phyloP scores from a whole-genome alignment of 2,888 invertebrate species.

The Diadromus collaris region DNA sequence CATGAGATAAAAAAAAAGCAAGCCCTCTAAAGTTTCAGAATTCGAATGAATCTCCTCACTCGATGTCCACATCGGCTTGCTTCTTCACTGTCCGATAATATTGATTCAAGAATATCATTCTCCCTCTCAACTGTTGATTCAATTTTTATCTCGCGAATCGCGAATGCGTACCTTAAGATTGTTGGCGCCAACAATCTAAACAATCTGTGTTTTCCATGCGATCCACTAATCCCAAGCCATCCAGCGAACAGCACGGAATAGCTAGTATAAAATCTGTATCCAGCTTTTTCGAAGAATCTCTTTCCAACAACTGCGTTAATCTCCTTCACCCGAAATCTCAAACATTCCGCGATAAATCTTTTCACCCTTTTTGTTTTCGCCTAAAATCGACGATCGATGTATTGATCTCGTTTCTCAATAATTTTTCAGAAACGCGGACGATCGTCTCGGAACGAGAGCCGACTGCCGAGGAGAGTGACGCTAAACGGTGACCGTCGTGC shows the following conservation, averaged over 20 bases:
- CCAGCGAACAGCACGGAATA: too few species aligned
- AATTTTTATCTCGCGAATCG: not conserved
- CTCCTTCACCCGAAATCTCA: not conserved
- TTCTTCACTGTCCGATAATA: not conserved
- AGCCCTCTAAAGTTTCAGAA: not conserved
- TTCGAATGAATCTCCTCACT: not conserved
- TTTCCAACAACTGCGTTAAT: too few species aligned
- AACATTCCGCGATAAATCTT: not conserved
- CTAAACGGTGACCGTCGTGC: too few species aligned
- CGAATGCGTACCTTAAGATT: not conserved
- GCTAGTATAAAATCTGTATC: too few species aligned
- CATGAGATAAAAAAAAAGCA: slow-evolving; percentile 46
- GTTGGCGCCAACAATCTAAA: too few species aligned
- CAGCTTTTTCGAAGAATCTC: too few species aligned
- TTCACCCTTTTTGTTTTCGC: not conserved
- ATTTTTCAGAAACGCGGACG: not conserved
- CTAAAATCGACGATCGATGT: not conserved
- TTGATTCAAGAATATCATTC: not conserved
- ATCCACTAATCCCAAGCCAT: too few species aligned
- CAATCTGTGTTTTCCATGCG: too few species aligned
- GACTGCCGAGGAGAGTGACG: too few species aligned
- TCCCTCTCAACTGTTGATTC: not conserved
- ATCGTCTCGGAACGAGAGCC: too few species aligned
- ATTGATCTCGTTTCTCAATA: not conserved
- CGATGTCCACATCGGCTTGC: not conserved